A percentile compares a stretch with the other conserved stretches of the same genome.
Evolutionary conservation across 1,140 invertebrate genomes (phyloP).

Genomic region (Lepidurus arcticus): DNA sequence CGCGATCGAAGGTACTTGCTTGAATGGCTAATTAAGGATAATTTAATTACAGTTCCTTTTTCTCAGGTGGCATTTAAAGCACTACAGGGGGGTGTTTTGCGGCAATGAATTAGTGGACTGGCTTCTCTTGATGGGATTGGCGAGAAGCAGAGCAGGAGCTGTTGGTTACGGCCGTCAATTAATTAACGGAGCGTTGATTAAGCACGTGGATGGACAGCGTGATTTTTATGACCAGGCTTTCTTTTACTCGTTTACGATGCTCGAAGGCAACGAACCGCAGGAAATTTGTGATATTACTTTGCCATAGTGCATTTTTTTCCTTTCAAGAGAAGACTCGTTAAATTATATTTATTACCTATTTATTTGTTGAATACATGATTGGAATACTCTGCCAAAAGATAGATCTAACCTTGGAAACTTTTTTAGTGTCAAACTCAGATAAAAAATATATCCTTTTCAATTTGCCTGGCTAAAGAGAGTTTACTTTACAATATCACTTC

Average conservation of each 20-base stretch:
- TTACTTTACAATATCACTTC: not conserved
- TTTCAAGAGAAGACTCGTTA: not conserved
- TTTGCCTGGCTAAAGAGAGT: not conserved
- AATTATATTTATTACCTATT: not conserved
- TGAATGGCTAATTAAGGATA: not conserved
- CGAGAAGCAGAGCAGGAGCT: slow-evolving; percentile 65
- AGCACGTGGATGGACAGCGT: slow-evolving; percentile 71
- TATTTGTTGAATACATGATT: not conserved
- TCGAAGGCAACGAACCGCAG: not conserved
- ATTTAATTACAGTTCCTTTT: not conserved
- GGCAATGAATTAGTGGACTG: slow-evolving; percentile 79
- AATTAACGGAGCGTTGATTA: slow-evolving; percentile 71
- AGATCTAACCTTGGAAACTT: not conserved
- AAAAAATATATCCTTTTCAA: not conserved
- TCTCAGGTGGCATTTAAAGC: slow-evolving; percentile 60
- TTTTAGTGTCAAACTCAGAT: not conserved
- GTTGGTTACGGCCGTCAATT: slow-evolving; percentile 72
- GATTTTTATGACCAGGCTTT: slow-evolving; percentile 60
- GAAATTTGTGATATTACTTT: not conserved
- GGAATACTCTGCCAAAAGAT: not conserved
- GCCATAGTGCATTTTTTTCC: not conserved
- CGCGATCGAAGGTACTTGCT: slow-evolving; percentile 56
- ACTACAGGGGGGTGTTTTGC: slow-evolving; percentile 71
- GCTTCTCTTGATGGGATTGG: slow-evolving; percentile 71
- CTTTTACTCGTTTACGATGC: slow-evolving; percentile 45